phyloP scores from a whole-genome alignment of 2,888 invertebrate genomes.

The Strigamia crassipes region DNA sequence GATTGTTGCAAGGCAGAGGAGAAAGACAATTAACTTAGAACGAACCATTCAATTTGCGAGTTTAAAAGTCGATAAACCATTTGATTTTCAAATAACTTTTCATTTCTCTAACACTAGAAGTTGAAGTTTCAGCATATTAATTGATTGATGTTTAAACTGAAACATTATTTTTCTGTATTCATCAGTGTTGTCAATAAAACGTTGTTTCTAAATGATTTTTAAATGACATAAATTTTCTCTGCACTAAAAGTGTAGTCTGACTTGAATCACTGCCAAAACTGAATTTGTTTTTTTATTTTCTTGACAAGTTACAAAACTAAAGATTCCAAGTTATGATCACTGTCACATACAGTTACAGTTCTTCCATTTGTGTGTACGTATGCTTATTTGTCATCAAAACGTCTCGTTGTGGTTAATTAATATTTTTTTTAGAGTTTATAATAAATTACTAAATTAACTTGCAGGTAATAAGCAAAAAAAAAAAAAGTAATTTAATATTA shows the following conservation, averaged over 20 bases:
- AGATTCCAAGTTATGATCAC: neutral
- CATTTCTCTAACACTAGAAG: too few relatives aligned
- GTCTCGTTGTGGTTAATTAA: neutral
- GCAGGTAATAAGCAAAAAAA: too few relatives aligned
- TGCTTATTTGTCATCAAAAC: neutral
- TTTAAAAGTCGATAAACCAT: too few relatives aligned
- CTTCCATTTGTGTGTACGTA: neutral
- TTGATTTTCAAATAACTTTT: too few relatives aligned
- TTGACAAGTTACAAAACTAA: conserved; percentile 11
- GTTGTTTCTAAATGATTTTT: neutral
- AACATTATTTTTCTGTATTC: too few relatives aligned
- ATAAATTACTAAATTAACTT: too few relatives aligned
- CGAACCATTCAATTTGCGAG: too few relatives aligned
- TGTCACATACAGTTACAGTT: neutral
- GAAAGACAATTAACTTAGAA: too few relatives aligned
- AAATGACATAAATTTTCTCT: neutral
- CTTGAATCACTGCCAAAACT: neutral
- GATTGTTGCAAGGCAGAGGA: too few relatives aligned
- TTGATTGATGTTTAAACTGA: too few relatives aligned
- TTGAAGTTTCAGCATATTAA: too few relatives aligned
- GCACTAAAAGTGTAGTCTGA: neutral
- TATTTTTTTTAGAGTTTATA: neutral
- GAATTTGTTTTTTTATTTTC: neutral
- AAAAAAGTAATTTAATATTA: too few relatives aligned
- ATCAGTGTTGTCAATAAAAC: neutral